Evolutionary conservation across 2,888 invertebrate species (phyloP), one percentile per base, ranked within the genome.

Genomic region (Coenonympha arcania): DNA sequence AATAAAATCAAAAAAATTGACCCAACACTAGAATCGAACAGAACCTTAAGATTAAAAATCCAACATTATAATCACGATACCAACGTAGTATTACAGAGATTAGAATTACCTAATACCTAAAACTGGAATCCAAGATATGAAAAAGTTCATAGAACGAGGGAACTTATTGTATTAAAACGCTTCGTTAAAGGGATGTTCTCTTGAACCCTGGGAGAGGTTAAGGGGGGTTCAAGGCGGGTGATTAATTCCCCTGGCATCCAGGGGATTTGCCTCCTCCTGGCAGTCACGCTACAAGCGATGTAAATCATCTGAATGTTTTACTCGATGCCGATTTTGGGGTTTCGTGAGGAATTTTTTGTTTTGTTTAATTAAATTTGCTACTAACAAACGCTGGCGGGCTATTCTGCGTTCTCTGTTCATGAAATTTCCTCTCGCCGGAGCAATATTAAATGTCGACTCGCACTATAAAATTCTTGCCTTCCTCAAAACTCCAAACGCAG

Each of bases 171-270:
- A 52, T 56, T 56, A 58, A 58, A 55, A 64, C 58, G 63, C 64
- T 62, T 62, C 60, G 59, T 63, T 64, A 65, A 56, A 62, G 19
- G 19, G 19, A 36, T 16, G 6, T 19, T 20, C 11, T 18, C 34
- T 8, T 36, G 34, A n/a, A 19, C 20, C 20, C 36, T 11, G 11
- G 36, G 59, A 65, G 63, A 69, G 69, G n/a, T n/a, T n/a, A n/a
- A n/a, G 67, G 71, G 64, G 68, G 65, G 69, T 67, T 64, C 66
- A 59, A 64, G 65, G 61, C 60, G 63, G 65, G 68, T 76, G 74
- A 79, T 79, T 79, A 78, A 79, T 79, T 79, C 73, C 61, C 63
- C 63, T 60, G 68, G 71, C 74, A 76, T 77, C 73, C 71, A 68
- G 69, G 68, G 71, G 74, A 77, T 71, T 74, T 71, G 64, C 66